Percentiles rank a stretch among this genome's conserved stretches.
phyloP scores from a whole-genome alignment of 2,113 vertebrate species.

The Echinops telfairi region DNA sequence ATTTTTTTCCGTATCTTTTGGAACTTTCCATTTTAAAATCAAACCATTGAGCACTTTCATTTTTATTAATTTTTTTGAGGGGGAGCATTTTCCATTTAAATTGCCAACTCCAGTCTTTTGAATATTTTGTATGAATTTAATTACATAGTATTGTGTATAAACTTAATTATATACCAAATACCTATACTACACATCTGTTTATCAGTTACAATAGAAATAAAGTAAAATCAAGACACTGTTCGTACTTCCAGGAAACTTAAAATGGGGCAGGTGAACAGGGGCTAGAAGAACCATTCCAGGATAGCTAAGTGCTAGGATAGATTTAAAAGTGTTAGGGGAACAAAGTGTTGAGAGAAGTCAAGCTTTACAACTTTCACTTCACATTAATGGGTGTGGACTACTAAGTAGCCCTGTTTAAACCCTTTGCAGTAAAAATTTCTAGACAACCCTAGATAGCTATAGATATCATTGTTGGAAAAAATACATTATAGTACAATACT shows the following conservation, averaged over 20 bases:
- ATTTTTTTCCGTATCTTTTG: neutral
- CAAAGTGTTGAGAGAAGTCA: neutral
- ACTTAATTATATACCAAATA: slow-evolving; percentile 7
- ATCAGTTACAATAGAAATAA: neutral
- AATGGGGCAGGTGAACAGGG: neutral
- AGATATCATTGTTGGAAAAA: too few relatives aligned
- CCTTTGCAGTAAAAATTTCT: too few relatives aligned
- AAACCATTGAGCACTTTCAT: slow-evolving; percentile 5
- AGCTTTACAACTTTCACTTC: neutral
- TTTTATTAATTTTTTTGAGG: neutral
- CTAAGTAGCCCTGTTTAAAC: too few relatives aligned
- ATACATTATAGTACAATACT: too few relatives aligned
- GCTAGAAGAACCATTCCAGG: neutral
- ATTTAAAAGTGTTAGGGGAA: neutral
- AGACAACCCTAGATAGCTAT: too few relatives aligned
- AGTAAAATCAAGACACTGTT: neutral
- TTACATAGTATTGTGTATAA: neutral
- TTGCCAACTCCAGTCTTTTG: slow-evolving; percentile 3
- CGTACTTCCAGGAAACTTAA: neutral
- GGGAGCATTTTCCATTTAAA: neutral
- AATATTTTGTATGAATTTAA: slow-evolving; percentile 27
- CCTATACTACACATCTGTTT: neutral
- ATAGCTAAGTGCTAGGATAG: neutral
- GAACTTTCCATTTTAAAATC: neutral
- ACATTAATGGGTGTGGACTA: neutral